Conservation (phyloP, 2,797 vertebrate genomes). For the Molossus alvarezi region DNA sequence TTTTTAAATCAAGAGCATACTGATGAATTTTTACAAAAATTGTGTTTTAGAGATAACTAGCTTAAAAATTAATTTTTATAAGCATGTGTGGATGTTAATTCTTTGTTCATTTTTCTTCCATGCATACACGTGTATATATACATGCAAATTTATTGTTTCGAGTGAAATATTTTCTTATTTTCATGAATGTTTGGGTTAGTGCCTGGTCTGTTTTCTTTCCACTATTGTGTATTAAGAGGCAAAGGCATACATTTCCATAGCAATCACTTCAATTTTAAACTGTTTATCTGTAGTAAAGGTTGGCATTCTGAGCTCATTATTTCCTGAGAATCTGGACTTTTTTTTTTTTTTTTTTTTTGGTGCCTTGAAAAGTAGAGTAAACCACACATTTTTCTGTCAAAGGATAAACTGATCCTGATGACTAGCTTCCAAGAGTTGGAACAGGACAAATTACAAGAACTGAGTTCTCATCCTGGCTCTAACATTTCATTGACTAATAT, state of each 20-base stretch:
- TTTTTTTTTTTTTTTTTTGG: not conserved
- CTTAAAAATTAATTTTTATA: conserved; percentile 7
- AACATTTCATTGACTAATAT: not conserved
- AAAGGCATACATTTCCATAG: not conserved
- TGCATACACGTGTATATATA: not conserved
- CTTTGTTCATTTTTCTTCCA: not conserved
- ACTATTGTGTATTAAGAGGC: not conserved
- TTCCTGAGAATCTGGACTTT: not conserved
- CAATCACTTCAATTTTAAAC: not conserved
- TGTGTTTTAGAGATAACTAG: conserved; percentile 19
- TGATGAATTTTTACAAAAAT: not conserved
- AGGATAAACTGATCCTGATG: not conserved
- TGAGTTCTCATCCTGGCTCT: not conserved
- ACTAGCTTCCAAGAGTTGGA: not conserved
- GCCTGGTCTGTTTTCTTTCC: not conserved
- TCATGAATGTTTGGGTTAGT: not conserved
- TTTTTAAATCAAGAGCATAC: not conserved
- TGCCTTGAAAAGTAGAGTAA: not conserved
- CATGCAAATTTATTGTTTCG: not conserved
- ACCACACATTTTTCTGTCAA: not conserved
- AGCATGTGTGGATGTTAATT: not conserved
- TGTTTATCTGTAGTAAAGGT: not conserved
- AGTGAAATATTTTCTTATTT: conserved; percentile 17
- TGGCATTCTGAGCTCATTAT: not conserved
- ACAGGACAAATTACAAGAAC: not conserved